Percentiles rank a stretch among this genome's conserved stretches.
Evolutionary conservation across 1,140 invertebrate genomes (phyloP).

Genomic region (Temnothorax longispinosus): DNA sequence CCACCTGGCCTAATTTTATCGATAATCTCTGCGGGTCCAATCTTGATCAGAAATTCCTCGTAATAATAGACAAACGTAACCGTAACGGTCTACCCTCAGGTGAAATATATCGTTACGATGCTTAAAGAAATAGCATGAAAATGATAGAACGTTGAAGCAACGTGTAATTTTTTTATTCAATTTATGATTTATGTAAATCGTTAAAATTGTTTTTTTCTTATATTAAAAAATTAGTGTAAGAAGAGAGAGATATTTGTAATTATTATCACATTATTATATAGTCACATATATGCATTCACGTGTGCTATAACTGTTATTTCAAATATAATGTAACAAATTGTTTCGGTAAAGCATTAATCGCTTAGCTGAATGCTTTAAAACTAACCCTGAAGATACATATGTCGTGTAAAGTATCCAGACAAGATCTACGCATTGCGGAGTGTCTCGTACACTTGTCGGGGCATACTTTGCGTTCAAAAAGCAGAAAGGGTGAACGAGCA

Average conservation of each 20-base stretch:
- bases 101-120: constrained; percentile 9
- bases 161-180: constrained; percentile 13
- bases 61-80: constrained; percentile 74
- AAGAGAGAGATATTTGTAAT: background rate
- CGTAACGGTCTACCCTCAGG: constrained; percentile 21
- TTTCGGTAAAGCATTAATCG: background rate
- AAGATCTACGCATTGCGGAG: constrained; percentile 49
- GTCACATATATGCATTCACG: background rate
- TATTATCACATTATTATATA: background rate
- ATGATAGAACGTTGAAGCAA: background rate
- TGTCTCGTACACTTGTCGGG: constrained; percentile 52
- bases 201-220: background rate
- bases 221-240: background rate
- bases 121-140: background rate
- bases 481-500: constrained; percentile 50
- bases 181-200: background rate
- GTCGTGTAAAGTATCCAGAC: constrained; percentile 49
- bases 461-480: constrained; percentile 64
- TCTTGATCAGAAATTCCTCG: constrained; percentile 69
- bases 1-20: constrained; percentile 75
- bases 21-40: constrained; percentile 60
- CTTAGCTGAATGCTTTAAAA: constrained; percentile 4
- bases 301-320: background rate
- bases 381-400: constrained; percentile 23
- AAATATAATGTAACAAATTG: constrained; percentile 19